Evolutionary conservation across 2,113 vertebrate genomes (phyloP).

Genomic region (Etheostoma spectabile): DNA sequence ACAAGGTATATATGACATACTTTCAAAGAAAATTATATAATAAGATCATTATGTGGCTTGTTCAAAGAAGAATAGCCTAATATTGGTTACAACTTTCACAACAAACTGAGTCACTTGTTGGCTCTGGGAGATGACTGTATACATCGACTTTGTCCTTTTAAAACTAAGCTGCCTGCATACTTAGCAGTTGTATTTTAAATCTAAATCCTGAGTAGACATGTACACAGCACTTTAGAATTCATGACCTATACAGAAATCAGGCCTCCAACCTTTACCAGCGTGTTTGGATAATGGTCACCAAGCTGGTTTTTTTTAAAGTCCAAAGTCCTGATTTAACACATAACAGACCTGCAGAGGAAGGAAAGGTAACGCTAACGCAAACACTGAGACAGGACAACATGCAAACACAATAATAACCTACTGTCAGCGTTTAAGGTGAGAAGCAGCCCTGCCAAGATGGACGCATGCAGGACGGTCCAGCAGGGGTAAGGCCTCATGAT

Average conservation of each 20-base stretch:
- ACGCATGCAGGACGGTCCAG: constrained; percentile 26
- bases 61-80: background rate
- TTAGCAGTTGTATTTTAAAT: background rate
- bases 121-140: background rate
- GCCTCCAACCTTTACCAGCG: background rate
- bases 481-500: constrained; percentile 49
- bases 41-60: background rate
- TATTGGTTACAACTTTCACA: background rate
- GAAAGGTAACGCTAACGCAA: background rate
- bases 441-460: constrained; percentile 37
- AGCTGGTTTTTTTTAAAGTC: background rate
- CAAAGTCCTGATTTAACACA: constrained; percentile 6
- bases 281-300: background rate
- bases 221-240: background rate
- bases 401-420: constrained; percentile 45
- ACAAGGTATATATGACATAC: background rate
- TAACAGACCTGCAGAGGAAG: background rate
- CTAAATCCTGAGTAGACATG: background rate
- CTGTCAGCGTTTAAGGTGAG: constrained; percentile 47
- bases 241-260: background rate
- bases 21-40: background rate
- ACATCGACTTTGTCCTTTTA: background rate
- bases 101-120: background rate
- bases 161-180: background rate
- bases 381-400: background rate